Evolutionary conservation across 2,113 vertebrate species (phyloP).

Genomic region (Micronisus gabar): DNA sequence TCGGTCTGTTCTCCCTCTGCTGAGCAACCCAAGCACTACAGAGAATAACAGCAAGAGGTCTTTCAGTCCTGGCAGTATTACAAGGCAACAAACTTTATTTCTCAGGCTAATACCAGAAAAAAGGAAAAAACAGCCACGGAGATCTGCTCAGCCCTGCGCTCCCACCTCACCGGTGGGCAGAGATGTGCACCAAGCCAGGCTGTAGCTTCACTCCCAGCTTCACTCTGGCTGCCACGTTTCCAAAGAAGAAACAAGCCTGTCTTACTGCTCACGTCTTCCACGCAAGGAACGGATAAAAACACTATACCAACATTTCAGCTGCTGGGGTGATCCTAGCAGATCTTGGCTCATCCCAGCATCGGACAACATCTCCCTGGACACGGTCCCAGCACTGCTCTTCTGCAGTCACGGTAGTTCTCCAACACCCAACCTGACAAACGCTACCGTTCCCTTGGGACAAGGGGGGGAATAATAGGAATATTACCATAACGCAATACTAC

Average conservation of each 20-base stretch:
- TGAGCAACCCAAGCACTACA: conserved; percentile 59
- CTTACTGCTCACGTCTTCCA: background rate
- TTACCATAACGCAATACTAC: background rate
- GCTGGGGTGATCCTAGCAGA: background rate
- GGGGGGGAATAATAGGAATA: background rate
- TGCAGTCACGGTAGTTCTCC: background rate
- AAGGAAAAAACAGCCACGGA: rapidly evolving
- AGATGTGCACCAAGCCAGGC: rapidly evolving
- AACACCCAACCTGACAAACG: background rate
- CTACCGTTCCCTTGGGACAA: background rate
- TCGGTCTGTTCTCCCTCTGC: conserved; percentile 52
- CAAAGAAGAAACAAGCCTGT: background rate
- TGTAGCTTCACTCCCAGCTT: background rate
- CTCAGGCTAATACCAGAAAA: background rate
- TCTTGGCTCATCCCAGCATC: background rate
- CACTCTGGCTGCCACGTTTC: background rate
- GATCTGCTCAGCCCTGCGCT: background rate
- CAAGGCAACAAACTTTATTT: background rate
- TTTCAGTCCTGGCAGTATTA: background rate
- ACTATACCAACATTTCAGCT: background rate
- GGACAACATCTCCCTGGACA: background rate
- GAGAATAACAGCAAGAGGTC: background rate
- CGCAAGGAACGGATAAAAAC: background rate
- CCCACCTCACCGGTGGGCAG: background rate
- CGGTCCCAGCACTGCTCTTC: background rate